Base-by-base conservation (phyloP, 1,140 invertebrate genomes). In the Cotesia chilonis region DNA sequence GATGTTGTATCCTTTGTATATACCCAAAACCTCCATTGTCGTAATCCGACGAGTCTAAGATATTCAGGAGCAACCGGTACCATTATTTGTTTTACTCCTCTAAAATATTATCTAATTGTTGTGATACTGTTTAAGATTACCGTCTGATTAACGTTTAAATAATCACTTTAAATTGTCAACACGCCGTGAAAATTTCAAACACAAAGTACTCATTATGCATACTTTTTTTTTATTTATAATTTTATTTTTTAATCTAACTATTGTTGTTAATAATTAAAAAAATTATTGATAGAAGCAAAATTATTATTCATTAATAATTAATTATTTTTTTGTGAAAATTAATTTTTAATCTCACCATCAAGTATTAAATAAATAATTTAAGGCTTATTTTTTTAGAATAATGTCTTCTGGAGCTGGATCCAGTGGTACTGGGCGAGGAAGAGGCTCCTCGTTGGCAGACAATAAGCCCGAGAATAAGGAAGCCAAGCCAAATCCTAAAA, bases 401-500 rank as follows among this genome's bases (percentile, higher is more conserved):
- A 87, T 82, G 88, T 84, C 85, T 72, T 88, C 87, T 38, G 87
- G 86, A 77, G 90, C 89, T 78, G 90, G 89, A 66, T 90, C 90
- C 41, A 90, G 90, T 82, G 90, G 90, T 64, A 90, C 90, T 74
- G 88, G 89, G 57, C 81, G 89, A 78, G 89, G 89, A 67, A 86
- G 89, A 80, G 88, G 89, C 59, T 88, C 89, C 55, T 86, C 89
- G 35, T 83, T 91, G 75, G 88, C 89, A 67, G 91, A 92, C 72
- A 91, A 89, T 81, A 93, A 93, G 86, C 90, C 92, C 74, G 92
- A 95, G 76, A 89, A 90, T 75, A 95, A 95, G 85, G 94, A 96
- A 85, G 88, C 92, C 64, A 96, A 95, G 89, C 91, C 94, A 59
- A 96, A 95, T 88, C 93, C 94, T 51, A 97, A 96, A 87, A 97